Evolutionary conservation across 2,797 vertebrate genomes (phyloP), one percentile per base, ranked within the genome.

Genomic region (Poliocrania exsul): DNA sequence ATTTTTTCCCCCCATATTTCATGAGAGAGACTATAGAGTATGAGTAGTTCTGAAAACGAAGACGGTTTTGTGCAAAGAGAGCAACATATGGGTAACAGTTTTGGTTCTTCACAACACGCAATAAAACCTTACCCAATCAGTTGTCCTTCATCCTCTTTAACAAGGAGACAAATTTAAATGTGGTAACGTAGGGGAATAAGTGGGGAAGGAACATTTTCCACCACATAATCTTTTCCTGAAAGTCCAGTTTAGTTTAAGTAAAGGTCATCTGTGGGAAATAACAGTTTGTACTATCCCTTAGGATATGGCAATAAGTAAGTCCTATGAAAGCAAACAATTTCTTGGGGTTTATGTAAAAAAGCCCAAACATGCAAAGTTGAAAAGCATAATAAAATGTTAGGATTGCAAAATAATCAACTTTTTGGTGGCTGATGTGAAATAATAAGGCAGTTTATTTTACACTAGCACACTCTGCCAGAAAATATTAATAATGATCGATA

Each of bases 101-200:
- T 47, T 40, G 31, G 19, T 20, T 84, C 26, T 67, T 72, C 16
- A 33, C n/a, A 72, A 31, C 4, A 11, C 5, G 4, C 8, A 56
- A 12, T 7, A 61, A 24, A 81, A 79, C 35, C 6, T 86, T 50
- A 31, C 6, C 38, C 40, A 75, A 20, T 69, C 25, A 60, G 19
- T 71, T 74, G 33, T 86, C 31, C 33, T 79, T 92, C 70, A 29
- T 64, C 28, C 37, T 81, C 23, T 78, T 87, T 20, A 87, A 40
- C 9, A 58, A 81, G 50, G 54, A 75, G 54, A 23, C n/a, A 83
- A 40, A 74, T 60, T 56, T 78, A 46, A 44, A 50, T 40, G 7
- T 16, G 15, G 42, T 53, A 79, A 19, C 12, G 37, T 5, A 46
- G 9, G 11, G 15, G 23, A 83, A 6, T 57, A 51, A 64, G 14